Conservation (phyloP, 1,140 invertebrate genomes). For the Brachystomella parvula region DNA sequence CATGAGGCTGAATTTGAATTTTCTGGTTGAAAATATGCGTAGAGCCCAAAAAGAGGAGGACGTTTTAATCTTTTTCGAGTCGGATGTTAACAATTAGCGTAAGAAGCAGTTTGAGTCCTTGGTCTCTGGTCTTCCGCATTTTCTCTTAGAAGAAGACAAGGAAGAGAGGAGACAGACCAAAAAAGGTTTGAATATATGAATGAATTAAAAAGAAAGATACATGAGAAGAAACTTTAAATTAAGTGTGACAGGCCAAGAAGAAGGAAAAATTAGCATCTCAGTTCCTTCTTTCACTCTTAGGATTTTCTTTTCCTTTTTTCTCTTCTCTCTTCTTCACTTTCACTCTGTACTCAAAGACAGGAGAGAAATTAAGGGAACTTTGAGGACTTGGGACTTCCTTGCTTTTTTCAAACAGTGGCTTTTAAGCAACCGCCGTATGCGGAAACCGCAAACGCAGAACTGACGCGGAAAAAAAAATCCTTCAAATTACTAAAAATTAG, state of each 20-base stretch:
- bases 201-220: not conserved
- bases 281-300: no score
- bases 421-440: no score
- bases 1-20: not conserved
- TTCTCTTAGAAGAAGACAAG: not conserved
- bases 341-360: no score
- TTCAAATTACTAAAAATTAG: no score
- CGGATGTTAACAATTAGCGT: constrained; percentile 2
- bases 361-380: no score
- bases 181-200: not conserved
- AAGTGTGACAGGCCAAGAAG: not conserved
- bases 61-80: not conserved
- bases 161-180: not conserved
- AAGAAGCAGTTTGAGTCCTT: not conserved
- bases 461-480: no score
- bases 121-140: not conserved
- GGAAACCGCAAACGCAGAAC: no score
- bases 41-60: no score
- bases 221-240: not conserved
- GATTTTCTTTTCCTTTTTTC: not conserved
- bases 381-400: no score
- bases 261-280: constrained; percentile 4
- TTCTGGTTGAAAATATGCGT: no score
- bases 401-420: no score
- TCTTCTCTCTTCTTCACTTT: not conserved